Conservation (phyloP, 2,888 invertebrate species). For the Troglohyphantes excavatus region DNA sequence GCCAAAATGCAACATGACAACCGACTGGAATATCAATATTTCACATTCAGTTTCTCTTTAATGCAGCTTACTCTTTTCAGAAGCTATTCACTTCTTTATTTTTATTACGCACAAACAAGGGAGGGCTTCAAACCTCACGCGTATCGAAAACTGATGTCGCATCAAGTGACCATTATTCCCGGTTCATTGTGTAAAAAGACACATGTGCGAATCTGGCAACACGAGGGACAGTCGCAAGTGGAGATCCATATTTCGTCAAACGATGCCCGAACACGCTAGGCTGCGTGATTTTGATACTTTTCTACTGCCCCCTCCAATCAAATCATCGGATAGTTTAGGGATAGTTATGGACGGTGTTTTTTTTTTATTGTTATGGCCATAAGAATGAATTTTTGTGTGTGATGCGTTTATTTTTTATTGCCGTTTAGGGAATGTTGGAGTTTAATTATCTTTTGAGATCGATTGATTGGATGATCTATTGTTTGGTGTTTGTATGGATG, state of each 20-base stretch:
- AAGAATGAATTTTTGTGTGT: background rate
- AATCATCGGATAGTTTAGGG: background rate
- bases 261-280: background rate
- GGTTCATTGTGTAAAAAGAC: background rate
- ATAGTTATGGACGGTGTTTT: background rate
- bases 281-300: conserved; percentile 4
- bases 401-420: background rate
- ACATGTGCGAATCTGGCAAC: background rate
- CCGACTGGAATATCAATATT: too few relatives aligned
- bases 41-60: too few relatives aligned
- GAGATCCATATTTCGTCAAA: background rate
- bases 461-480: too few relatives aligned
- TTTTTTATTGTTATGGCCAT: conserved; percentile 9
- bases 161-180: background rate
- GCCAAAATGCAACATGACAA: too few relatives aligned
- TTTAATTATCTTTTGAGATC: too few relatives aligned
- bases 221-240: background rate
- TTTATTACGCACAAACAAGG: too few relatives aligned
- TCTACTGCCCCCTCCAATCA: background rate
- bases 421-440: too few relatives aligned
- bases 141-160: background rate
- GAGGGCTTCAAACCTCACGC: background rate
- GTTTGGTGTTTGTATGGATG: too few relatives aligned
- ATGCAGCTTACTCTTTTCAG: too few relatives aligned
- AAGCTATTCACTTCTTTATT: too few relatives aligned